Conservation (phyloP, 1,140 invertebrate species). For the Octopus sinensis region DNA sequence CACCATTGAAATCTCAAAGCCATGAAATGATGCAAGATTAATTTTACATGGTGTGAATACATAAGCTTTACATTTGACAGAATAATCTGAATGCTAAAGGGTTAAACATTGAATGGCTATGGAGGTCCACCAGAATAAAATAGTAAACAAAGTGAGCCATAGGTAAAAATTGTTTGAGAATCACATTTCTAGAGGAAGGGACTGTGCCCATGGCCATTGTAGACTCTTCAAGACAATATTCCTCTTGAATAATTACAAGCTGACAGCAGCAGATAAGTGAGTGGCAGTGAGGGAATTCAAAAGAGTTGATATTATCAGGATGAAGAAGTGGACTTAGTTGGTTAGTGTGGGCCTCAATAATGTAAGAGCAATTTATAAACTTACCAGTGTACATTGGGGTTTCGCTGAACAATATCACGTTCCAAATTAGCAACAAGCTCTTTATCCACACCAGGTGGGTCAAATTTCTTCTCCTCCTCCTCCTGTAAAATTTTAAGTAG, state of each 20-base stretch:
- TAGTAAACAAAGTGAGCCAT: no score
- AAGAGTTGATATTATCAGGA: not conserved
- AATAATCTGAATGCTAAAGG: no score
- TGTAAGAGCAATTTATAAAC: slow-evolving; percentile 3
- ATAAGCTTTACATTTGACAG: no score
- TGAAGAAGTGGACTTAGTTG: not conserved
- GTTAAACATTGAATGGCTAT: no score
- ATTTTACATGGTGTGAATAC: no score
- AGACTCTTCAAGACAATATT: not conserved
- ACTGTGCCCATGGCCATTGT: not conserved
- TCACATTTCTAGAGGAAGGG: not conserved
- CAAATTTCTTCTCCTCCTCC: slow-evolving; percentile 78
- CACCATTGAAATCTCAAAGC: no score
- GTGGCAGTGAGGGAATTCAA: not conserved
- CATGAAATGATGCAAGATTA: no score
- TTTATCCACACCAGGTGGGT: slow-evolving; percentile 81
- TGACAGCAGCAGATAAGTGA: not conserved
- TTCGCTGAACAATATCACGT: slow-evolving; percentile 95
- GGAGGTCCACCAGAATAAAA: no score
- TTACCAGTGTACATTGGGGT: slow-evolving; percentile 90
- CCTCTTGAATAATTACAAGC: not conserved
- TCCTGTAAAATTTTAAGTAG: slow-evolving; percentile 19
- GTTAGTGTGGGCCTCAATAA: not conserved
- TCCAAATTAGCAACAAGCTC: slow-evolving; percentile 95
- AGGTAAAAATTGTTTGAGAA: no score